Evolutionary conservation across 1,140 invertebrate genomes (phyloP).

Genomic region (Dinoponera quadriceps): DNA sequence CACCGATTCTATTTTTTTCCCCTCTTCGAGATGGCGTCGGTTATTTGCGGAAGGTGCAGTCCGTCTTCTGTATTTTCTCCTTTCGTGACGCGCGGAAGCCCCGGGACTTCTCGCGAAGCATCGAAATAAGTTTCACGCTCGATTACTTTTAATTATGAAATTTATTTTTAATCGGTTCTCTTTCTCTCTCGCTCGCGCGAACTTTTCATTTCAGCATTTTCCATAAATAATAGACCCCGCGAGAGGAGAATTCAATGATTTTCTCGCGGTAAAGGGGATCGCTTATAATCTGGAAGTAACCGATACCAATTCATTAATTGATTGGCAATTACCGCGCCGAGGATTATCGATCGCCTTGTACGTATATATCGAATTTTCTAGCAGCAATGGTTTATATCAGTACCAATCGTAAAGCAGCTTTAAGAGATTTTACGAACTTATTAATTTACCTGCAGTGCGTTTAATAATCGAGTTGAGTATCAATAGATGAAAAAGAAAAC

Average conservation of each 20-base stretch:
- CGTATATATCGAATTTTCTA: neutral
- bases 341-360: slow-evolving; percentile 32
- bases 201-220: slow-evolving; percentile 21
- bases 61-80: neutral
- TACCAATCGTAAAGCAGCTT: slow-evolving; percentile 40
- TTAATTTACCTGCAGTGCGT: neutral
- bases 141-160: slow-evolving; percentile 18
- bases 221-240: slow-evolving; percentile 32
- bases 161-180: slow-evolving; percentile 24
- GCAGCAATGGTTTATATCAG: neutral
- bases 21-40: neutral
- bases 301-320: slow-evolving; percentile 13
- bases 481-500: neutral
- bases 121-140: neutral
- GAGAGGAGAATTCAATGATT: slow-evolving; percentile 9
- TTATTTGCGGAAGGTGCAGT: slow-evolving; percentile 18
- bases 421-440: slow-evolving; percentile 1
- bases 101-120: neutral
- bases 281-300: neutral
- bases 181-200: neutral
- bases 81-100: neutral
- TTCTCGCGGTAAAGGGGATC: neutral
- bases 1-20: neutral
- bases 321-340: neutral
- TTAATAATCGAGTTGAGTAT: neutral